These are phyloP conservation scores for Macrophya annulata DNA, from an alignment of 2,888 invertebrate genomes.

Conservation along the genomic window DNA sequence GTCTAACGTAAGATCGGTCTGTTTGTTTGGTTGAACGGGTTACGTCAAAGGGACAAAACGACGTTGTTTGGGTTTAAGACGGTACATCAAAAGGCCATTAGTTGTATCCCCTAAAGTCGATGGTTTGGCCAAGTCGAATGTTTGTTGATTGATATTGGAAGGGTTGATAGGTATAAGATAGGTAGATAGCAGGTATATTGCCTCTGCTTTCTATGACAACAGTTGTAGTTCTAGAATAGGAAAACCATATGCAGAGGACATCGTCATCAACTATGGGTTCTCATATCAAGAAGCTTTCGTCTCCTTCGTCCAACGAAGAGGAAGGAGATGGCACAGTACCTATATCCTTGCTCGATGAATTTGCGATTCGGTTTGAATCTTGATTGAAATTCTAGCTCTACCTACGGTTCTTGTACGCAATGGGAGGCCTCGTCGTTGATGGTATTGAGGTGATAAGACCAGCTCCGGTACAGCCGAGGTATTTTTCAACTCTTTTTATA, in stretches of 20 bases:
- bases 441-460: constrained; percentile 27
- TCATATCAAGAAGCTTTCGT: constrained; percentile 23
- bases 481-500: constrained; percentile 32
- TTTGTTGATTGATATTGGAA: constrained; percentile 39
- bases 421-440: constrained; percentile 16
- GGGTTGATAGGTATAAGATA: not conserved
- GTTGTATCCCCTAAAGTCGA: not conserved
- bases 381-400: constrained; percentile 32
- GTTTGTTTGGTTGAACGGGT: constrained; percentile 14
- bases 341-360: constrained; percentile 8
- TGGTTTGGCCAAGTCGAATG: constrained; percentile 31
- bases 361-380: constrained; percentile 38
- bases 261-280: not conserved
- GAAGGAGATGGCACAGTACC: not conserved
- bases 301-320: not conserved
- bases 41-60: constrained; percentile 35
- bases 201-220: not conserved
- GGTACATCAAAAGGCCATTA: constrained; percentile 48
- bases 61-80: constrained; percentile 30
- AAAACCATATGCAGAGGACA: not conserved
- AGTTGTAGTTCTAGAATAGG: not conserved
- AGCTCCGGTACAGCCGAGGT: not conserved
- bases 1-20: not conserved
- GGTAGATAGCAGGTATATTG: not conserved
- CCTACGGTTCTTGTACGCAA: not conserved